Base-by-base conservation (phyloP, 2,797 vertebrate species). In the Characodon lateralis region DNA sequence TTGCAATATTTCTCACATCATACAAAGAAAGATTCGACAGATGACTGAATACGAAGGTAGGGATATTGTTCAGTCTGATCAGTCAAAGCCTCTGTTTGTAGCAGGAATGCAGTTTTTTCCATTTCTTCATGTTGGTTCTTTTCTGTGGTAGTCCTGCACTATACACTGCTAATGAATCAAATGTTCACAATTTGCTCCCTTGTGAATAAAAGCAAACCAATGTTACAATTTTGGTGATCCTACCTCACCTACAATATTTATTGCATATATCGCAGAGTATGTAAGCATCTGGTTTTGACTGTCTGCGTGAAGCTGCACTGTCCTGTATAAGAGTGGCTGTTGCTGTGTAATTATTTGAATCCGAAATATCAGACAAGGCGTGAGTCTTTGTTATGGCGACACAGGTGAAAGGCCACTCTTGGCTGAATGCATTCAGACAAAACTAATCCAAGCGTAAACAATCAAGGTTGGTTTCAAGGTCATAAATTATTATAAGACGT, bases 391-490 rank as follows among this genome's bases (percentile, higher is more conserved):
- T 71, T 51, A 55, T 75, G 82, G 80, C 83, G 76, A 87, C 85
- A 86, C 81, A 86, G 85, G 90, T 92, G 77, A 93, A 91, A 85
- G 83, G 89, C 80, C 80, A 78, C 83, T 85, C 35, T 31, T 77
- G 88, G 90, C 82, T 91, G 89, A 91, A 88, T 81, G 83, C 89
- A 83, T 89, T 71, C 81, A 80, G 72, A 74, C 85, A 80, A 88
- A 90, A 92, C 89, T 89, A 89, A 83, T 76, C 88, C 89, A 91
- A 91, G 91, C 90, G 91, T 93, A 92, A 92, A 89, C 87, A 88
- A 91, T 89, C 88, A 85, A 90, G 90, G 92, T 90, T 92, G 89
- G 91, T 90, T 90, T 92, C 83, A 92, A 91, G 91, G 90, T 93
- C 88, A 90, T 90, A 84, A 91, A 93, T 92, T 91, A 93, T 92